Percentiles rank a stretch among this genome's conserved stretches.
phyloP scores from a whole-genome alignment of 2,888 invertebrate species.

The Sesia apiformis region DNA sequence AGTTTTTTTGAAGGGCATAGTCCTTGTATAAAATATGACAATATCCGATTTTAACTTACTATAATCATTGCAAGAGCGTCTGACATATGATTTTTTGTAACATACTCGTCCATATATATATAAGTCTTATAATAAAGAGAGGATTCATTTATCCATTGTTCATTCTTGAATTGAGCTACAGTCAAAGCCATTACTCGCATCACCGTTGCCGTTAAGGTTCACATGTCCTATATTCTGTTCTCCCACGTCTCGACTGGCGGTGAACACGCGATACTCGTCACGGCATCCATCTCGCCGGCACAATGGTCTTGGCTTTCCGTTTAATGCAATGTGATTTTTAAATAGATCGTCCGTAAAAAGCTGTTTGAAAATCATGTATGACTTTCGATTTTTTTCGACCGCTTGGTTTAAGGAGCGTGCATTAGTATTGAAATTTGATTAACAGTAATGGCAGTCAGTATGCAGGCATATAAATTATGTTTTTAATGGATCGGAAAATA shows the following conservation, averaged over 20 bases:
- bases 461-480: too few species aligned
- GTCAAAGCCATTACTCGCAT: background rate
- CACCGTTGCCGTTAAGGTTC: slow-evolving; percentile 22
- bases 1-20: too few species aligned
- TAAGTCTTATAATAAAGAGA: too few species aligned
- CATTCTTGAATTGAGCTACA: background rate
- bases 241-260: slow-evolving; percentile 40
- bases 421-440: too few species aligned
- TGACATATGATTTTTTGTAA: too few species aligned
- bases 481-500: too few species aligned
- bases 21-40: too few species aligned
- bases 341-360: slow-evolving; percentile 3
- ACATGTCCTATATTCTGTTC: slow-evolving; percentile 58
- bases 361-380: slow-evolving; percentile 12
- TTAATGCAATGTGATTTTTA: slow-evolving; percentile 33
- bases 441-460: too few species aligned
- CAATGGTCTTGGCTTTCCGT: slow-evolving; percentile 12
- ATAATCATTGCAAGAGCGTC: too few species aligned
- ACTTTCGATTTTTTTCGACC: slow-evolving; percentile 41
- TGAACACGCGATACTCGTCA: slow-evolving; percentile 31
- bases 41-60: too few species aligned
- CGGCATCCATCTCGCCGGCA: slow-evolving; percentile 1
- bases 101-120: too few species aligned
- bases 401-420: too few species aligned
- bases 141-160: background rate